A percentile compares a stretch with the other conserved stretches of the same genome.
phyloP scores from a whole-genome alignment of 2,888 invertebrate species.

The Formica aserva region DNA sequence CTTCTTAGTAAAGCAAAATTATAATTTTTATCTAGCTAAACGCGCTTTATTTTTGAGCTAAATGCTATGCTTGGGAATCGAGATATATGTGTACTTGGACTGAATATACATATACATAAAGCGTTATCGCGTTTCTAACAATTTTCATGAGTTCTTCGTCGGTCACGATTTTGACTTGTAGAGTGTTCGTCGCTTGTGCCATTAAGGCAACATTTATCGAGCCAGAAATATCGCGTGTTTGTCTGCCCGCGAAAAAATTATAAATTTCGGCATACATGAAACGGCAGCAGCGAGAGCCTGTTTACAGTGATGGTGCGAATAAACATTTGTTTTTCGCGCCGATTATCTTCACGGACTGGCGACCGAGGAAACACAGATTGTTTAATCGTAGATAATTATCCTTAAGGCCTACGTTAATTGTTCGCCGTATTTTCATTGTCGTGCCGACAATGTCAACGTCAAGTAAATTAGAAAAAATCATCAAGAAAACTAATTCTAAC shows the following conservation, averaged over 20 bases:
- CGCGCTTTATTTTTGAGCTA: conserved; percentile 5
- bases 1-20: background rate
- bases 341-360: conserved; percentile 61
- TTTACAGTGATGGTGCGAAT: conserved; percentile 18
- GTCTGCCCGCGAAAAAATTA: background rate
- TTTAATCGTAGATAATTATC: conserved; percentile 69
- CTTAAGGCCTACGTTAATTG: conserved; percentile 37
- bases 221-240: background rate
- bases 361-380: conserved; percentile 54
- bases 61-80: conserved; percentile 21
- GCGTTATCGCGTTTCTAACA: conserved; percentile 21
- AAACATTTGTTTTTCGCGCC: conserved; percentile 68
- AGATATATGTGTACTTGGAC: background rate
- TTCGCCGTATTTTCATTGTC: conserved; percentile 49
- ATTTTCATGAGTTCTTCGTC: conserved; percentile 5
- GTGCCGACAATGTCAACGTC: background rate
- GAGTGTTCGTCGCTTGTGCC: background rate
- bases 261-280: conserved; percentile 62
- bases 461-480: background rate
- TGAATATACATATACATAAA: conserved; percentile 18
- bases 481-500: background rate
- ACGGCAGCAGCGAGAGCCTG: conserved; percentile 34
- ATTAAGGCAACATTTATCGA: background rate
- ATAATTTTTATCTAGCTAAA: conserved; percentile 24
- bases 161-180: conserved; percentile 26